Evolutionary conservation across 92 coral and sea anemone genomes (phyloP), one percentile per base, ranked within the genome.

Genomic region (Micromussa lordhowensis): DNA sequence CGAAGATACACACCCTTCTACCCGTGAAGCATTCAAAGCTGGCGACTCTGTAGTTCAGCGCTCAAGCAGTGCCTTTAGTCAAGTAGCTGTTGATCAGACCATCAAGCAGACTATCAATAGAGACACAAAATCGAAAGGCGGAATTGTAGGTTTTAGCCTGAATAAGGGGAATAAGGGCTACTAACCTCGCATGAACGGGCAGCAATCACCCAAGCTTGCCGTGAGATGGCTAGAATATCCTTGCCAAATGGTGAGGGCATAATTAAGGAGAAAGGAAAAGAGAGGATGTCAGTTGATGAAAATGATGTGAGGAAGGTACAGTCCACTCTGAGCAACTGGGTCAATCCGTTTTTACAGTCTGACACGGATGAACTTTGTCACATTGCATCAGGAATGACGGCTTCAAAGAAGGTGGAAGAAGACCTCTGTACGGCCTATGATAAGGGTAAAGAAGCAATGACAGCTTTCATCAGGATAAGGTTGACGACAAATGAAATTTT

Each of bases 171-270:
- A 26, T 32, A 88, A 81, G 89, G 95, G 95, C 64, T 92, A 64
- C 87, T 92, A 35, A 92, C 95, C 51, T 89, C 91, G 22, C 94
- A 92, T 82, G 94, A 92, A 35, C 92, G 85, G 21, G 94, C 92
- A 79, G 92, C 91, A 59, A 82, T 85, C 70, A 89, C 88, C 58
- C 90, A 85, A 78, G 91, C 90, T 85, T 92, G 93, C 79, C 90
- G 90, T 36, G 84, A 90, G 57, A 90, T 90, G 93, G 93, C 89
- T 90, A 91, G 93, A 76, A 16, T 73, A 80, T 73, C 81, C 63
- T 21, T 24, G 28, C 75, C 82, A 53, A 89, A 89, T 75, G 70
- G 84, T 34, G 88, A 89, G 63, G 88, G 88, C 22, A 57, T 63
- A 35, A 75, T 82, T 13, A 85, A 85, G 82, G 88, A 55, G 79